phyloP scores from a whole-genome alignment of 1,140 invertebrate species.

The Amyelois transitella region DNA sequence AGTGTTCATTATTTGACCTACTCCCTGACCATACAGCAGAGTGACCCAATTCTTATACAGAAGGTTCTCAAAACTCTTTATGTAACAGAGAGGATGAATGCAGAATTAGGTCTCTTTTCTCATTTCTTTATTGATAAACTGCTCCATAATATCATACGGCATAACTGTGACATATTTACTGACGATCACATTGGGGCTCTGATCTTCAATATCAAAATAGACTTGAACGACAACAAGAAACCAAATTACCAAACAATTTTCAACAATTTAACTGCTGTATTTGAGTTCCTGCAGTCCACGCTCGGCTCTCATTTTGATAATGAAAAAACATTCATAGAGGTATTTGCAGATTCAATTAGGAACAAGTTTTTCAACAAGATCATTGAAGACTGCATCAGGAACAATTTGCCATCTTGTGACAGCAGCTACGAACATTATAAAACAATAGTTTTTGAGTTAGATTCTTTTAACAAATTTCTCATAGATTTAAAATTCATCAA shows the following conservation, averaged over 20 bases:
- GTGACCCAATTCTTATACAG: slow-evolving; percentile 44
- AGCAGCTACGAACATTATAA: slow-evolving; percentile 55
- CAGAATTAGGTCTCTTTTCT: slow-evolving; percentile 50
- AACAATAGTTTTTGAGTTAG: slow-evolving; percentile 55
- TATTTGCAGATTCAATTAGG: slow-evolving; percentile 46
- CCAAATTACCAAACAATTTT: slow-evolving; percentile 63
- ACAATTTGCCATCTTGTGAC: slow-evolving; percentile 53
- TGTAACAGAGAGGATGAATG: slow-evolving; percentile 43
- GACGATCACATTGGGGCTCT: slow-evolving; percentile 55
- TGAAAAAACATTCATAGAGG: slow-evolving; percentile 50
- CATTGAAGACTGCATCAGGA: slow-evolving; percentile 58
- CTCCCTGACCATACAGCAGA: slow-evolving; percentile 54
- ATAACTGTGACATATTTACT: slow-evolving; percentile 64
- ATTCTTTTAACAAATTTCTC: slow-evolving; percentile 64
- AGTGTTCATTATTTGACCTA: slow-evolving; percentile 45
- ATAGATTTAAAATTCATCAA: slow-evolving; percentile 63
- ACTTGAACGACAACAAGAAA: slow-evolving; percentile 39
- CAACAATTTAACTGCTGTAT: slow-evolving; percentile 60
- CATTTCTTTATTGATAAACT: slow-evolving; percentile 57
- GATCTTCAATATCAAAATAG: slow-evolving; percentile 61
- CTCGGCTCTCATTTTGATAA: slow-evolving; percentile 47
- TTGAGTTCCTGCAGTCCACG: slow-evolving; percentile 63
- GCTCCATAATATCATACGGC: slow-evolving; percentile 49
- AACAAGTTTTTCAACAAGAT: slow-evolving; percentile 57
- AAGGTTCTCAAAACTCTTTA: slow-evolving; percentile 55